Evolutionary conservation across 2,113 vertebrate species (phyloP).

Genomic region (Columba janthina): DNA sequence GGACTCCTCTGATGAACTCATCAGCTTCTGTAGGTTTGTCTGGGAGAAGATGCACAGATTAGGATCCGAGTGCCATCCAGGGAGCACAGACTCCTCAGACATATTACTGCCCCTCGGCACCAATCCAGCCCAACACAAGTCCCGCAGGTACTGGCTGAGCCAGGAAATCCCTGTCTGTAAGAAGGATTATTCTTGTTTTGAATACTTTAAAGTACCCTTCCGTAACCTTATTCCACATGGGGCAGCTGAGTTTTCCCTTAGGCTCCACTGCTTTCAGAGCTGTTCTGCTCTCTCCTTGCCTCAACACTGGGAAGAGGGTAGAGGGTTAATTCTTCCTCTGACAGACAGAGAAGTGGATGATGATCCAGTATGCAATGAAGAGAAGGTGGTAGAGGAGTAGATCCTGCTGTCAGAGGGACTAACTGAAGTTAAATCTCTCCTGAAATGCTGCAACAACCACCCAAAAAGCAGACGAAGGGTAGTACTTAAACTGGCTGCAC

Average conservation of each 20-base stretch:
- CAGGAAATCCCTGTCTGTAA: not conserved
- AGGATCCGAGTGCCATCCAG: not conserved
- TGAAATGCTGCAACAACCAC: not conserved
- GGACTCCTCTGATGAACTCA: constrained; percentile 91
- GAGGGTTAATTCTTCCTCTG: not conserved
- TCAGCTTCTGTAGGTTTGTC: constrained; percentile 94
- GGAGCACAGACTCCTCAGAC: not conserved
- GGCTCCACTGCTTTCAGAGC: not conserved
- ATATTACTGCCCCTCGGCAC: not conserved
- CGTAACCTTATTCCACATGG: not conserved
- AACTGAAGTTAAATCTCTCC: not conserved
- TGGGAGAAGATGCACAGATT: constrained; percentile 37
- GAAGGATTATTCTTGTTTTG: not conserved
- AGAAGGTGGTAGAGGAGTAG: not conserved
- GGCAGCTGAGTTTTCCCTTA: not conserved
- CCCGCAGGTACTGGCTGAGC: not conserved
- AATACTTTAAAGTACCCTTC: not conserved
- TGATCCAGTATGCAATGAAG: not conserved
- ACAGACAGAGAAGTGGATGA: not conserved
- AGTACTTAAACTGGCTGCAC: not conserved
- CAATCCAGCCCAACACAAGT: not conserved
- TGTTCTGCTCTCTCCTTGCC: not conserved
- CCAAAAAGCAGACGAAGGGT: not conserved
- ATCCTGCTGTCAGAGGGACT: not conserved
- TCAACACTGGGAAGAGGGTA: not conserved